These are phyloP conservation scores for Percopsis transmontana DNA, from an alignment of 2,113 vertebrate genomes.

Conservation along the genomic window DNA sequence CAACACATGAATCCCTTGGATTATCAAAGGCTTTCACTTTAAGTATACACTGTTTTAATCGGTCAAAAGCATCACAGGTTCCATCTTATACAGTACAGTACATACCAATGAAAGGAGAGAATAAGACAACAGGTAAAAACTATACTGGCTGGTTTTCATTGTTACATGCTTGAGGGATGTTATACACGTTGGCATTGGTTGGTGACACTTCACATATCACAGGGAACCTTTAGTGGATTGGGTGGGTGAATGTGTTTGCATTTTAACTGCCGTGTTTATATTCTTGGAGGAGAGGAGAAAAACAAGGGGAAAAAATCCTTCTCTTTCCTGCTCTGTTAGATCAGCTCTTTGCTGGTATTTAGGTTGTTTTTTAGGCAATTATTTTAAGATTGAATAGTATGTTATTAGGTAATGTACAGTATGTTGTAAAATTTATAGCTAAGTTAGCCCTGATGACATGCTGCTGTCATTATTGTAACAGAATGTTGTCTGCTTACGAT, in stretches of 20 bases:
- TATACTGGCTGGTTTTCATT: not conserved
- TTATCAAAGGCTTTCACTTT: not conserved
- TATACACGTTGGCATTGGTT: no score
- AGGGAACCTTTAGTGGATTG: no score
- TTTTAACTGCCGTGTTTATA: constrained; percentile 19
- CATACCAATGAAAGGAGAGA: not conserved
- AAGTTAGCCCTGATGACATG: no score
- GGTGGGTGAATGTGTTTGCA: constrained; percentile 46
- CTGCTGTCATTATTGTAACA: no score
- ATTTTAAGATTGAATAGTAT: not conserved
- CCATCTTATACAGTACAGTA: not conserved
- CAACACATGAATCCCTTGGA: not conserved
- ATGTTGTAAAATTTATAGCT: no score
- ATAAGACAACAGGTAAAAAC: not conserved
- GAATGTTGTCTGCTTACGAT: no score
- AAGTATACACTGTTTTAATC: constrained; percentile 17
- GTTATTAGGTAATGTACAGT: no score
- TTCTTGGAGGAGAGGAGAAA: not conserved
- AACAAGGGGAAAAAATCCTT: not conserved
- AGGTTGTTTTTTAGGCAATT: not conserved
- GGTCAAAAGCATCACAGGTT: constrained; percentile 1
- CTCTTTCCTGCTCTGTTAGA: no score
- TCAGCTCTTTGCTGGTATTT: no score
- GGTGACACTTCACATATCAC: no score
- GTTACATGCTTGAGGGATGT: no score